Evolutionary conservation across 2,888 invertebrate genomes (phyloP), one percentile per base, ranked within the genome.

Genomic region (Oscheius onirici): DNA sequence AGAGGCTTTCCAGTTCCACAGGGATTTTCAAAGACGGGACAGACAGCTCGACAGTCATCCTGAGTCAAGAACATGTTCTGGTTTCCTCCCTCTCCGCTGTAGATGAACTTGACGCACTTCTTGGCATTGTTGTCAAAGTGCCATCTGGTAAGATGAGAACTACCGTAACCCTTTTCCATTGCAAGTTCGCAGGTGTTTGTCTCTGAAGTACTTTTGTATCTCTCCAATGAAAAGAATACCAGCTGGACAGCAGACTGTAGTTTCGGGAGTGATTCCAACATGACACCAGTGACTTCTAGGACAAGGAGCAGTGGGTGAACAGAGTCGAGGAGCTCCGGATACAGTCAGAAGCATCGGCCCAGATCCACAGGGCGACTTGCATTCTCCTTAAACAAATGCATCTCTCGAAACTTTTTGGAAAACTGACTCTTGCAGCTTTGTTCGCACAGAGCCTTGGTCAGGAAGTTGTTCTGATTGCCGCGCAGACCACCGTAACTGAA

Each of bases 401-500:
- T 46, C 46, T 60, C 5, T 15, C 0, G 61, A 10, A 49, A 11
- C 46, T 8, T n/a, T n/a, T 24, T n/a, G 26, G 28, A 28, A 28
- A n/a, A 15, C 66, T 44, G 5, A 68, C 72, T 20, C 58, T 72
- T 72, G 52, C 72, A 84, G 15, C 74, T 79, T 17, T 75, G 72
- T 66, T 86, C 87, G 65, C 87, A 87, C 52, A 76, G 76, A 43
- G 82, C 80, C 61, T 85, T 85, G 17, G 82, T 83, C 40, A 85
- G 58, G 75, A 86, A 86, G 73, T 86, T 86, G 78, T 86, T 86
- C 73, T 86, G 86, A 51, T 86, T 86, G 70, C 86, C 86, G 44
- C 82, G 81, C 20, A 81, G 72, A 52, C 85, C 84, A 34, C 78
- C 75, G 72, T 86, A 86, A n/a, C 73, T 77, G 76, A 86, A 86